These are phyloP conservation scores for Flexamia atlantica DNA, from an alignment of 2,888 invertebrate genomes.

Conservation along the genomic window DNA sequence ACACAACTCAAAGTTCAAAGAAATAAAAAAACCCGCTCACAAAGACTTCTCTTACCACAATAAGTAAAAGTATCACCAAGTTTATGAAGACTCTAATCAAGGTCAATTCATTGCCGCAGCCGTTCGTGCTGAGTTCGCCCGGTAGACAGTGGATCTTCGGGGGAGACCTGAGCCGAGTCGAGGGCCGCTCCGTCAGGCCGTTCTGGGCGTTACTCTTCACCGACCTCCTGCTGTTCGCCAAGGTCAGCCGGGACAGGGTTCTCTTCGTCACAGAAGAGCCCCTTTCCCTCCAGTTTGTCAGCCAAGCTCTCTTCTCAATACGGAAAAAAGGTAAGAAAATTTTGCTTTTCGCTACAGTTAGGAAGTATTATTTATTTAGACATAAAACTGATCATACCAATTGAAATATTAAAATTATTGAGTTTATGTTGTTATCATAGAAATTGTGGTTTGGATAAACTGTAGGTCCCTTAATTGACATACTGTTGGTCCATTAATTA, in stretches of 20 bases:
- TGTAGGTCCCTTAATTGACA: no score
- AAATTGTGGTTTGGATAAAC: no score
- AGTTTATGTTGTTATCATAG: no score
- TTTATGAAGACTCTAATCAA: no score
- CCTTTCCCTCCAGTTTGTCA: constrained; percentile 85
- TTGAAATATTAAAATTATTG: no score
- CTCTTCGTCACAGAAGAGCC: constrained; percentile 94
- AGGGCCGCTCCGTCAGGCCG: constrained; percentile 88
- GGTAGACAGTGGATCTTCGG: constrained; percentile 95
- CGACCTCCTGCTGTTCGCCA: constrained; percentile 90
- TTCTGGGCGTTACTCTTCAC: constrained; percentile 93
- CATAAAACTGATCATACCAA: no score
- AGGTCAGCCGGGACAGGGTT: constrained; percentile 91
- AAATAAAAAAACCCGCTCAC: no score
- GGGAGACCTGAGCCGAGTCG: constrained; percentile 89
- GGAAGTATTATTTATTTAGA: no score
- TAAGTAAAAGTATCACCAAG: no score
- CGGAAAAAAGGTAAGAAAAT: constrained; percentile 84
- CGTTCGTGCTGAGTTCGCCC: constrained; percentile 89
- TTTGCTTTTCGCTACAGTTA: neutral
- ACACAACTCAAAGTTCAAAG: no score
- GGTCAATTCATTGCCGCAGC: constrained; percentile 76
- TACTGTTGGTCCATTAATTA: no score
- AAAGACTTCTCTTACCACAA: no score
- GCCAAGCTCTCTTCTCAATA: constrained; percentile 91